Conservation (phyloP, 1,140 invertebrate genomes). For the Pogonognathellus flavescens region DNA sequence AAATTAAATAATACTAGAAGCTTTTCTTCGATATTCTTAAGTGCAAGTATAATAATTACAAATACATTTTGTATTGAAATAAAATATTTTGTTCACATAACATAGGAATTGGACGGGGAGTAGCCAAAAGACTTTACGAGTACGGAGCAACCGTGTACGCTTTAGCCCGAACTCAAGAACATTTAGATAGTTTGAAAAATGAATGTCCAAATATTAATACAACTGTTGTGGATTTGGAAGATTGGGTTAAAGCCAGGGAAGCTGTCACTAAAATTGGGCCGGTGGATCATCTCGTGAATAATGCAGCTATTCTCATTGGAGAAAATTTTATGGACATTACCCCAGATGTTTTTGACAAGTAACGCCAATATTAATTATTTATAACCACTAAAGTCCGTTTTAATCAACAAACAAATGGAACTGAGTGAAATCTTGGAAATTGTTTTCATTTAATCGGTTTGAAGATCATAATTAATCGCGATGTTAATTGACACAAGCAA, state of each 20-base stretch:
- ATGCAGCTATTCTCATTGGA: constrained; percentile 73
- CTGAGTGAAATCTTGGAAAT: too few species aligned
- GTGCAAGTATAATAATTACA: background rate
- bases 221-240: constrained; percentile 70
- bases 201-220: constrained; percentile 70
- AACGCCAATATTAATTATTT: constrained; percentile 61
- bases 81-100: background rate
- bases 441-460: too few species aligned
- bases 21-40: too few species aligned
- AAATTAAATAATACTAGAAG: background rate
- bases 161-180: constrained; percentile 69
- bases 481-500: too few species aligned
- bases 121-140: constrained; percentile 70
- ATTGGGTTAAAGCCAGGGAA: constrained; percentile 71
- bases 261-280: constrained; percentile 69
- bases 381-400: too few species aligned
- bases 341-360: constrained; percentile 81
- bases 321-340: constrained; percentile 78
- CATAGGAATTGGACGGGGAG: constrained; percentile 70
- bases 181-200: constrained; percentile 69
- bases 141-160: constrained; percentile 71
- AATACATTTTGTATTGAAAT: background rate
- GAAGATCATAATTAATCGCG: too few species aligned
- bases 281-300: constrained; percentile 73
- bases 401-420: too few species aligned